Conservation (phyloP, 2,797 vertebrate genomes). For the Cuniculus paca region DNA sequence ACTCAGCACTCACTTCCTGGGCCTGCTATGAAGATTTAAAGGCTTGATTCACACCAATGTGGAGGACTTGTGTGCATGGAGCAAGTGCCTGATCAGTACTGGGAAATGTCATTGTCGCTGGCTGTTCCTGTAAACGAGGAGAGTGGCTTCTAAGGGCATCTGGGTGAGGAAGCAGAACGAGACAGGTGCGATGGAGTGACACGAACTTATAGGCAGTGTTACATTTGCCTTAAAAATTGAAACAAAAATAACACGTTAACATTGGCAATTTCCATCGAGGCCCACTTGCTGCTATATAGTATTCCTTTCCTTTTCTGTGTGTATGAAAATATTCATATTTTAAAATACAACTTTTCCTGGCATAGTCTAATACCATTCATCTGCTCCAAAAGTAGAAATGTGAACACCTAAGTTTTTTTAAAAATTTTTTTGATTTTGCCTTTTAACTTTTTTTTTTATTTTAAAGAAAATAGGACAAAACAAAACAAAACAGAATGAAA, state of each 20-base stretch:
- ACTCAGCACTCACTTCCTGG: accelerated
- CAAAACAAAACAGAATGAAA: too few relatives aligned
- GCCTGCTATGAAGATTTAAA: not conserved
- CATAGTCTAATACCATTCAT: not conserved
- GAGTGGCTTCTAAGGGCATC: not conserved
- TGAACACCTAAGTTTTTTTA: not conserved
- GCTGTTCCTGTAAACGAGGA: not conserved
- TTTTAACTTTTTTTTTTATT: not conserved
- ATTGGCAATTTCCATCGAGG: not conserved
- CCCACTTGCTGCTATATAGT: not conserved
- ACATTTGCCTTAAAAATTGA: not conserved
- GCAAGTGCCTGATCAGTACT: not conserved
- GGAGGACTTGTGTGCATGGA: accelerated
- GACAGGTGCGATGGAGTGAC: not conserved
- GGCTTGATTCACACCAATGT: not conserved
- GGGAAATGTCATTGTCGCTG: not conserved
- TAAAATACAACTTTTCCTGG: not conserved
- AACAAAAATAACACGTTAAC: not conserved
- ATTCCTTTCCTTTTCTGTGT: not conserved
- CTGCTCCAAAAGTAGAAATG: not conserved
- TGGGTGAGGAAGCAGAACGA: not conserved
- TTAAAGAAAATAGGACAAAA: too few relatives aligned
- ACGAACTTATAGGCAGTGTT: not conserved
- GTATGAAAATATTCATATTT: not conserved
- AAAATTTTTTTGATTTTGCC: not conserved